Base-by-base conservation (phyloP, 2,888 invertebrate genomes). In the Cordylochernes scorpioides region DNA sequence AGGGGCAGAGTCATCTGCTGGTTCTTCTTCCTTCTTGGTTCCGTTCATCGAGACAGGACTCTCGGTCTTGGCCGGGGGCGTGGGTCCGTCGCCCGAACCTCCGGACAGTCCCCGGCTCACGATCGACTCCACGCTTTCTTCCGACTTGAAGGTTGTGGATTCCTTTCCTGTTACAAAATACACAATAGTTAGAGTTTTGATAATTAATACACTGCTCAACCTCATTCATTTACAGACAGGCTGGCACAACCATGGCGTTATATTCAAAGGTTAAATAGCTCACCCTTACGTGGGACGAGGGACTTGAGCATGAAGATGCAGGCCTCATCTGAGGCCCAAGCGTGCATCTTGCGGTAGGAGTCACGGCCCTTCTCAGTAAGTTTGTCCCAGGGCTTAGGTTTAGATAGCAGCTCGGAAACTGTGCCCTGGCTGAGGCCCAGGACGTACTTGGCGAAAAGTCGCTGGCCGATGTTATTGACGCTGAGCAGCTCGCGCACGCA, bases 361-460 rank as follows among this genome's bases (percentile, higher is more conserved):
- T 97, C 97, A 32, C 94, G 64, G 18, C 97, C 97, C 56, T 97
- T 97, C 60, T 97, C 97, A 33, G 97, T 97, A 49, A 97, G 63
- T 59, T 94, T 94, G 60, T 91, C 88, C 97, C 97, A 97, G n/a
- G 88, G 88, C 54, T 97, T 88, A 31, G 97, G 97, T 54, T 97
- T 97, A 44, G 91, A 91, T 38, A 97, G 64, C 47, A 97, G 61
- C 59, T 97, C 97, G 41, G 86, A 86, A 26, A 97, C 91, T 15
- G 97, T 97, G 36, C 97, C 97, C 56, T 97, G 94, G 38, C 73
- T 86, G 37, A 84, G 60, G 2, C 94, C 94, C 44, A 97, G 67
- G 26, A 97, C 82, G 57, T 91, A 88, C 54, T 94, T 94, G 45
- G 97, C 97, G 58, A 97, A 97, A 46, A 97, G 62, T 35, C 97